Evolutionary conservation across 2,797 vertebrate species (phyloP).

Genomic region (Acanthurus tractus): DNA sequence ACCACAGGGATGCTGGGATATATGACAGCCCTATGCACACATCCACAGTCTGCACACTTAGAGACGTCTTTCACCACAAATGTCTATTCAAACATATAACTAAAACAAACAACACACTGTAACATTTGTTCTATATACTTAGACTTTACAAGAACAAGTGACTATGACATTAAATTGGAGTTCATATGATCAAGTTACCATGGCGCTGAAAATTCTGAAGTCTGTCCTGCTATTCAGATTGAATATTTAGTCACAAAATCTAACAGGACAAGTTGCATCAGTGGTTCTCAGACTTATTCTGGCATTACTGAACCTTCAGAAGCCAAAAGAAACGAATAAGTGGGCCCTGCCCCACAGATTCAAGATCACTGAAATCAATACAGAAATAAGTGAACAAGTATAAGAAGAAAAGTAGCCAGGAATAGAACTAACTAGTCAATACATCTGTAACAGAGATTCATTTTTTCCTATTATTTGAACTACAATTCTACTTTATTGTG

Average conservation of each 20-base stretch:
- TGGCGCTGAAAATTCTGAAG: too few relatives aligned
- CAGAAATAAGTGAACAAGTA: background rate
- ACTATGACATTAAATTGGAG: too few relatives aligned
- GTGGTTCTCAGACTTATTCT: too few relatives aligned
- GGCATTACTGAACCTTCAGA: too few relatives aligned
- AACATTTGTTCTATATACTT: background rate
- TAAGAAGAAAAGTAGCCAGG: background rate
- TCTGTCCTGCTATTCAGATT: too few relatives aligned
- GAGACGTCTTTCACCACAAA: conserved; percentile 1
- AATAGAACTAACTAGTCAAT: background rate
- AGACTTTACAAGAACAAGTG: background rate
- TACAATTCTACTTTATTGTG: background rate
- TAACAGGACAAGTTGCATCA: too few relatives aligned
- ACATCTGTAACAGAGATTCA: background rate
- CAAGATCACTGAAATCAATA: background rate
- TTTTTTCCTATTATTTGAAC: background rate
- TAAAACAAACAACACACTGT: conserved; percentile 1
- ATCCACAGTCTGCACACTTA: conserved; percentile 26
- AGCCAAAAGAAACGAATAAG: too few relatives aligned
- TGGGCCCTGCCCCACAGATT: too few relatives aligned
- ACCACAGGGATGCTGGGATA: conserved; percentile 62
- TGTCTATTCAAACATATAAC: background rate
- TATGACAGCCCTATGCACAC: conserved; percentile 49
- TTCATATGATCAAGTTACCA: too few relatives aligned
- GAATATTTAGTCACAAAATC: too few relatives aligned